phyloP scores from a whole-genome alignment of 2,113 vertebrate genomes.

The Clarias batrachus region DNA sequence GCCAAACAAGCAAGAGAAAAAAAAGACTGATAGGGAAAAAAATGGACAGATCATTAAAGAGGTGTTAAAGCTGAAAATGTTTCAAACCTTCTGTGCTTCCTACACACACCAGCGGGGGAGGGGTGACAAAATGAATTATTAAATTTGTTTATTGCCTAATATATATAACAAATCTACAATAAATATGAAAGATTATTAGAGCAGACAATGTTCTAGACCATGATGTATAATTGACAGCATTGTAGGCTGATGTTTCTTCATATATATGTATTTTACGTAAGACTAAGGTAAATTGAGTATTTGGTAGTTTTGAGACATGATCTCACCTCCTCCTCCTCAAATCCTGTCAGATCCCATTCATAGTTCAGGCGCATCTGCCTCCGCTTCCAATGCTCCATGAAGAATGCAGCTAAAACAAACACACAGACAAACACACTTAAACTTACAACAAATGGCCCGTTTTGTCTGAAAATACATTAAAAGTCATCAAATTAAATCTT shows the following conservation, averaged over 20 bases:
- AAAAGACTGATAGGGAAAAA: not conserved
- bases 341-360: slow-evolving; percentile 96
- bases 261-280: not conserved
- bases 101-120: slow-evolving; percentile 76
- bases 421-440: slow-evolving; percentile 11
- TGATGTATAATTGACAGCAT: not conserved
- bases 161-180: not conserved
- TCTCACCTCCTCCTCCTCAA: slow-evolving; percentile 96
- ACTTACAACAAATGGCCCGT: not conserved
- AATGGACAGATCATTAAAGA: slow-evolving; percentile 4
- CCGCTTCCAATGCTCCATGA: slow-evolving; percentile 99
- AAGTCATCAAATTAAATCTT: too few relatives aligned
- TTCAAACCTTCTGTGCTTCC: slow-evolving; percentile 98
- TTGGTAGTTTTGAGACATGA: not conserved
- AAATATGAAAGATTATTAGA: not conserved
- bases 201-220: not conserved
- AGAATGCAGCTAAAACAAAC: slow-evolving; percentile 85
- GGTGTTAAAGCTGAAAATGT: slow-evolving; percentile 48
- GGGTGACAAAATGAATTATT: slow-evolving; percentile 40
- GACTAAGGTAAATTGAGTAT: not conserved
- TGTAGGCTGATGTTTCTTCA: not conserved
- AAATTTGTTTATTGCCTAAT: not conserved
- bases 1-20: slow-evolving; percentile 12
- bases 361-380: slow-evolving; percentile 97
- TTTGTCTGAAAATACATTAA: not conserved